phyloP scores from a whole-genome alignment of 37 sponge, comb jelly and placozoan species.

The Chondrilla cf. caribensis region DNA sequence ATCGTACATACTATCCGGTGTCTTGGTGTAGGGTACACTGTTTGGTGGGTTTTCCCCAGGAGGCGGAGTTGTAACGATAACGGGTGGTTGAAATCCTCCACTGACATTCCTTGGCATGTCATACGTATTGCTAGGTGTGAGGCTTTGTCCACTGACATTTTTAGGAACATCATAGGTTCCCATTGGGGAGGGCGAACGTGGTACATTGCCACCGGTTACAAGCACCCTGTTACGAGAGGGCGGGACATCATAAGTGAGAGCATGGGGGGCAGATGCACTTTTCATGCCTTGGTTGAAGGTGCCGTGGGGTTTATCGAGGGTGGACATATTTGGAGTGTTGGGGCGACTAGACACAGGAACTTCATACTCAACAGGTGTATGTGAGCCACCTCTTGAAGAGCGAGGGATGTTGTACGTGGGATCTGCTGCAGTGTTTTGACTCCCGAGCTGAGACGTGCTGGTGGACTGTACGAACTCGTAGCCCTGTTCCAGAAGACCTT shows the following conservation, averaged over 20 bases:
- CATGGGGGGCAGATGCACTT: not conserved
- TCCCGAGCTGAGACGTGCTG: too few relatives aligned
- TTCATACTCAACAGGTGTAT: not conserved
- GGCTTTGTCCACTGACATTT: too few relatives aligned
- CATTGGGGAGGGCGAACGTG: not conserved
- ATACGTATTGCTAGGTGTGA: not conserved
- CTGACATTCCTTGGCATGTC: constrained; percentile 4
- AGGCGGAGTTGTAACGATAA: not conserved
- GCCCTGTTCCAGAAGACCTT: not conserved
- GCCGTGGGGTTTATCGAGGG: not conserved
- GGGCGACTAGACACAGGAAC: not conserved
- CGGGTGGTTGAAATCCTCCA: not conserved
- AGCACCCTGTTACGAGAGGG: not conserved
- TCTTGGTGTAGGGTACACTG: not conserved
- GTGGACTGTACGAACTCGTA: constrained; percentile 10
- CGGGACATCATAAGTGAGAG: constrained; percentile 22
- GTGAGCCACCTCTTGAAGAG: not conserved
- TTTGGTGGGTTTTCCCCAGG: not conserved
- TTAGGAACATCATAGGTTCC: too few relatives aligned
- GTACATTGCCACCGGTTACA: not conserved
- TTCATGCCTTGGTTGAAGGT: not conserved
- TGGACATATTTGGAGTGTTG: not conserved
- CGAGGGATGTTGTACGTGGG: not conserved
- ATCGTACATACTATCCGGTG: not conserved
- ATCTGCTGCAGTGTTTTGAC: too few relatives aligned